Percentiles rank a stretch among this genome's conserved stretches.
Conservation (phyloP, 2,113 vertebrate genomes). For the Psittacula cyanocephala region DNA sequence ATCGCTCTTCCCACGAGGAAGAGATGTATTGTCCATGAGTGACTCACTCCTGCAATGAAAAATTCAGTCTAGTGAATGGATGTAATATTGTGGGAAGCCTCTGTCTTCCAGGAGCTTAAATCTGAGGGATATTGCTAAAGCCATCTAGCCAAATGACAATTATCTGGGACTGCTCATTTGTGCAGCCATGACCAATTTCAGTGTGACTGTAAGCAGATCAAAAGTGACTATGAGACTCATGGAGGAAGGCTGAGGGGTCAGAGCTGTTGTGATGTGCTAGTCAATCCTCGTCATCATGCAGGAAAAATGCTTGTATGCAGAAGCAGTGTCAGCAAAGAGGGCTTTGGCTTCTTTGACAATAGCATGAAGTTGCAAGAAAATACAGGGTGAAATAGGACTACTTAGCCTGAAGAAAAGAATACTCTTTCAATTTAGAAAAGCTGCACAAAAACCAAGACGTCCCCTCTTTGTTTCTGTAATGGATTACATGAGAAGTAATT, state of each 20-base stretch:
- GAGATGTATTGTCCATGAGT: not conserved
- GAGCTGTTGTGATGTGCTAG: not conserved
- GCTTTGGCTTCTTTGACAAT: not conserved
- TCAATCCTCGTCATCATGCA: not conserved
- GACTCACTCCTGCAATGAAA: not conserved
- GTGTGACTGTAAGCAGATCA: not conserved
- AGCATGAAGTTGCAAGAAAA: not conserved
- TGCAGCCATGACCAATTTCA: not conserved
- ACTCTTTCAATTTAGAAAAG: not conserved
- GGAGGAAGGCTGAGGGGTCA: not conserved
- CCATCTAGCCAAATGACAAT: not conserved
- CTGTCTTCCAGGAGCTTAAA: not conserved
- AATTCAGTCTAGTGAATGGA: not conserved
- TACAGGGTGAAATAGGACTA: not conserved
- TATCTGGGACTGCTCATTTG: not conserved
- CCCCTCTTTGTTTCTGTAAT: not conserved
- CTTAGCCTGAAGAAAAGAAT: not conserved
- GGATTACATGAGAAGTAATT: not conserved
- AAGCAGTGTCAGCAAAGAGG: not conserved
- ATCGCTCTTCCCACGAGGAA: not conserved
- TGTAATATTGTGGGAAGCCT: not conserved
- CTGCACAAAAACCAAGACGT: not conserved
- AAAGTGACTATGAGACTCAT: not conserved
- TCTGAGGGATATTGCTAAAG: not conserved
- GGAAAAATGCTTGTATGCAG: not conserved